Percentiles rank a stretch among this genome's conserved stretches.
Conservation (phyloP, 2,797 vertebrate genomes). For the Crenichthys baileyi region DNA sequence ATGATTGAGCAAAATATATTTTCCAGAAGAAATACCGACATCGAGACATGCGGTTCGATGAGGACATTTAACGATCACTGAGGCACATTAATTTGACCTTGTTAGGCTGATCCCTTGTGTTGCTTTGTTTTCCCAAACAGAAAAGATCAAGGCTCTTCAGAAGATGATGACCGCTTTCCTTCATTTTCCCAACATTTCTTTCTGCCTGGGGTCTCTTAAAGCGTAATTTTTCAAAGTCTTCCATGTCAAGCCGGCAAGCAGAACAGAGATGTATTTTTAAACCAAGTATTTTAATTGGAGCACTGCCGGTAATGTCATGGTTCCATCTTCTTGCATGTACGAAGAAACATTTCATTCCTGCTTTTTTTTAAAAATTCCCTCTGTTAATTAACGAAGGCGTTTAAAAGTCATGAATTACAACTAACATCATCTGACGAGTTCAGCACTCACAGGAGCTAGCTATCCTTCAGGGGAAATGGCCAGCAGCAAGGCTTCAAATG, state of each 20-base stretch:
- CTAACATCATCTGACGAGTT: slow-evolving; percentile 71
- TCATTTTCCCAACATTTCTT: slow-evolving; percentile 24
- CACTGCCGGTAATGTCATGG: slow-evolving; percentile 67
- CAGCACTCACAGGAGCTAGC: slow-evolving; percentile 47
- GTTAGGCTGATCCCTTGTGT: slow-evolving; percentile 25
- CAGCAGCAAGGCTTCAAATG: slow-evolving; percentile 66
- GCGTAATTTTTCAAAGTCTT: slow-evolving; percentile 37
- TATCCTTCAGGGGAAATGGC: slow-evolving; percentile 62
- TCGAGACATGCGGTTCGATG: slow-evolving; percentile 14
- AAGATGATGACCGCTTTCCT: slow-evolving; percentile 19
- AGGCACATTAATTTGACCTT: slow-evolving; percentile 26
- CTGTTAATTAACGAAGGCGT: slow-evolving; percentile 76
- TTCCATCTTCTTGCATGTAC: slow-evolving; percentile 61
- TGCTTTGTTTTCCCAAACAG: slow-evolving; percentile 4
- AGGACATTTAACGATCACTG: slow-evolving; percentile 28
- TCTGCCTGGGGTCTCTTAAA: slow-evolving; percentile 28
- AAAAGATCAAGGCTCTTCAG: background rate
- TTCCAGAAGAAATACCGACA: slow-evolving; percentile 36
- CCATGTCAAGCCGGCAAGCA: slow-evolving; percentile 29
- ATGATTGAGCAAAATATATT: slow-evolving; percentile 54
- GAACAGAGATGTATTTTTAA: slow-evolving; percentile 62
- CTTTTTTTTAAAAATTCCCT: background rate
- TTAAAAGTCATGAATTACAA: slow-evolving; percentile 77
- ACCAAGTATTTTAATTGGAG: slow-evolving; percentile 75
- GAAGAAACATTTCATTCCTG: slow-evolving; percentile 62